Percentiles rank a stretch among this genome's conserved stretches.
phyloP scores from a whole-genome alignment of 2,797 vertebrate species.

The Xerus rutilus region DNA sequence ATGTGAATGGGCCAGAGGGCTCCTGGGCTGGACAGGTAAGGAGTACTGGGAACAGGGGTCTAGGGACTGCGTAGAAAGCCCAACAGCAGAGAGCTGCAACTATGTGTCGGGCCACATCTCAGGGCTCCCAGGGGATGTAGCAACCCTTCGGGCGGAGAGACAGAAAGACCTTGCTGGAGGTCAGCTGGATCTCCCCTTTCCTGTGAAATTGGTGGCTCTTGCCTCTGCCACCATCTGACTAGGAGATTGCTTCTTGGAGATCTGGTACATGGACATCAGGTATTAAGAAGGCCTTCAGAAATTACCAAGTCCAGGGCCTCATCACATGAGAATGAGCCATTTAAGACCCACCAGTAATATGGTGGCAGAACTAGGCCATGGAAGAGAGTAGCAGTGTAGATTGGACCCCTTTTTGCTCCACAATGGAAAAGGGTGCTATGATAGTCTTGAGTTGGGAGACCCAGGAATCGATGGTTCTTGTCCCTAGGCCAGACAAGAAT shows the following conservation, averaged over 20 bases:
- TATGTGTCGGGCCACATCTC: neutral
- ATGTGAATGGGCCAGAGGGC: constrained; percentile 79
- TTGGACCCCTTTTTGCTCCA: neutral
- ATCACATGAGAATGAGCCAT: neutral
- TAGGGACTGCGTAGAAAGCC: neutral
- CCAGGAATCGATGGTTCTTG: neutral
- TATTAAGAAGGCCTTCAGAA: constrained; percentile 6
- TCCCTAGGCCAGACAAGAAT: neutral
- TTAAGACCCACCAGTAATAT: neutral
- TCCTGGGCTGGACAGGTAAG: constrained; percentile 82
- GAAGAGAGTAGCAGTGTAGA: neutral
- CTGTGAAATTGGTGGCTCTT: neutral
- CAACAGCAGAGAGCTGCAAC: neutral
- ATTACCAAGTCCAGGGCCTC: neutral
- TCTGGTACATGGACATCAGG: neutral
- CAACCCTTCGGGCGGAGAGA: neutral
- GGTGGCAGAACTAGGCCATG: neutral
- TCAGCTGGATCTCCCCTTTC: neutral
- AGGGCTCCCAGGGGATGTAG: neutral
- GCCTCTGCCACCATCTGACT: neutral
- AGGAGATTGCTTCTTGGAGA: neutral
- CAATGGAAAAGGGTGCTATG: neutral
- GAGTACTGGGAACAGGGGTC: neutral
- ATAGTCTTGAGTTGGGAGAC: neutral
- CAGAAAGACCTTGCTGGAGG: neutral